Evolutionary conservation across 2,888 invertebrate genomes (phyloP), one percentile per base, ranked within the genome.

Genomic region (Drosophila melanocephala): DNA sequence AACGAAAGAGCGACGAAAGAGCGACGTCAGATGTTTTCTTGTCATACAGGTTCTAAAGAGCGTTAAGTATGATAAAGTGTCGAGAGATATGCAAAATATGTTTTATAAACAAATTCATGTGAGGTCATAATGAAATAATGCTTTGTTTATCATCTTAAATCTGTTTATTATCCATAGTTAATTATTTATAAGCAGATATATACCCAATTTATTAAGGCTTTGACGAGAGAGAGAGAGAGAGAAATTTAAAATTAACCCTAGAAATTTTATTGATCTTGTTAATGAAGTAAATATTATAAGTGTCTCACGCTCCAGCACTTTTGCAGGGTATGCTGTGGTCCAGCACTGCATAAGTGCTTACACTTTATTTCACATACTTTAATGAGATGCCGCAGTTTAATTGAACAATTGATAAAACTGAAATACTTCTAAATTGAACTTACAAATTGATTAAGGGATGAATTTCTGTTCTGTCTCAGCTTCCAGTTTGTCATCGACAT

Each of bases 391-490:
- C 50, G 33, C 47, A 59, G 58, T 47, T 66, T 58, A 55, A 64
- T 61, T 61, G 16, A 37, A 64, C 33, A 44, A 67, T 61, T 72
- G 12, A 32, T 7, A 16, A 58, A 33, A 51, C 19, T 56, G 6
- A 55, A 50, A 42, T 28, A 32, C 35, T 28, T 47, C 12, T 22
- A 14, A 53, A 39, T 5, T 55, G 14, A 14, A 32, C 32, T n/a
- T 26, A 5, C 10, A 22, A 30, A 39, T 44, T 58, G 42, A 33
- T 37, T 70, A 69, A 26, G 77, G 26, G 58, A 76, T 71, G 9
- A 84, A 65, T 56, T 85, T 85, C 28, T 79, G 51, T 5, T 47
- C 42, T n/a, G 69, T 62, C n/a, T 77, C 73, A 3, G 71, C 50
- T 7, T 60, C 69, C 14, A 51, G 57, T 10, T 69, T 22, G 5